Evolutionary conservation across 2,888 invertebrate species (phyloP).

Genomic region (Mactromeris polynyma): DNA sequence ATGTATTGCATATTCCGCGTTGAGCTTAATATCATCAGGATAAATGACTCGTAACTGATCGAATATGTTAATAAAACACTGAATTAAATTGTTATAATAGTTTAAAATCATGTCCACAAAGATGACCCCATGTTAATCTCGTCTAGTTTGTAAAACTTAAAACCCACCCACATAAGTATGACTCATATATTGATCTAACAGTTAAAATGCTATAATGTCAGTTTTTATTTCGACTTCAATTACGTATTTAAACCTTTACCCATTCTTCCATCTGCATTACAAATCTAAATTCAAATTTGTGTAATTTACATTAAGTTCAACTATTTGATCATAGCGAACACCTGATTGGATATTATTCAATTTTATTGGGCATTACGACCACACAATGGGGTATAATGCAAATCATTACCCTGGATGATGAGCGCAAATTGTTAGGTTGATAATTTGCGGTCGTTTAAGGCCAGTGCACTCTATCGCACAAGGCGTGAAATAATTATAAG

Average conservation of each 20-base stretch:
- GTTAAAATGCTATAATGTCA: background rate
- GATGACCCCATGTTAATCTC: too few relatives aligned
- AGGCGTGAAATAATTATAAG: background rate
- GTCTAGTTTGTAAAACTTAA: background rate
- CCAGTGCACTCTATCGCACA: background rate
- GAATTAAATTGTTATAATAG: too few relatives aligned
- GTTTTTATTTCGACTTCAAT: background rate
- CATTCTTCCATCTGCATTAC: background rate
- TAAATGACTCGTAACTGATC: too few relatives aligned
- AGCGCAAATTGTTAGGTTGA: background rate
- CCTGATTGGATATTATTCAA: conserved; percentile 4
- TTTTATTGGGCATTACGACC: background rate
- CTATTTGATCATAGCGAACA: background rate
- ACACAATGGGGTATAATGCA: background rate
- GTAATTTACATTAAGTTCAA: background rate
- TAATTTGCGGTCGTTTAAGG: conserved; percentile 4
- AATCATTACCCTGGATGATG: background rate
- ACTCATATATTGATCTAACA: background rate
- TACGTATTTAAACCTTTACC: background rate
- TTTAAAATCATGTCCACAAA: too few relatives aligned
- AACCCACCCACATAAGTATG: background rate
- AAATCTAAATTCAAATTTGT: background rate
- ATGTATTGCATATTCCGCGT: too few relatives aligned
- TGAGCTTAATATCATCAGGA: too few relatives aligned
- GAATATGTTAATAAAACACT: too few relatives aligned